Conservation (phyloP, 2,797 vertebrate genomes). For the Gallinago nigripennis region DNA sequence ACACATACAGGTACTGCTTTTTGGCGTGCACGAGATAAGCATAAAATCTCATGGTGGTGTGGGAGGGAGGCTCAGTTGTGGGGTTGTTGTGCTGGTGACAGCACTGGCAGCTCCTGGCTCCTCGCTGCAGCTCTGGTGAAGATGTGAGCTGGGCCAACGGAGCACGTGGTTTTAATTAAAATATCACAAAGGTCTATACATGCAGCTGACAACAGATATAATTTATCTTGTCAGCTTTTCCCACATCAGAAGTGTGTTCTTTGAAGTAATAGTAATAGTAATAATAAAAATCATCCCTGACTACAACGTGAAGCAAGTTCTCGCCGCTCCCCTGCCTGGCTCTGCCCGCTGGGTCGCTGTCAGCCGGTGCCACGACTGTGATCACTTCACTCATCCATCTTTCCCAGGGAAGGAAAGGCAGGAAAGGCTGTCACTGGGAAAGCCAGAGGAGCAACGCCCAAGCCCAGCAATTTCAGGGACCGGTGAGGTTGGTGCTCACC, state of each 20-base stretch:
- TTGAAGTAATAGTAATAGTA: not conserved
- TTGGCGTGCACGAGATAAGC: not conserved
- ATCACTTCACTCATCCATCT: rapidly evolving
- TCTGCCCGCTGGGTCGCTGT: not conserved
- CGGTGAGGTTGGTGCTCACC: not conserved
- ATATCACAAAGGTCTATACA: not conserved
- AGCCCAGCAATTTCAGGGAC: not conserved
- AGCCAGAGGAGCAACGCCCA: not conserved
- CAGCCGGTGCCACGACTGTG: not conserved
- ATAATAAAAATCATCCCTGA: not conserved
- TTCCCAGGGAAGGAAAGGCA: not conserved
- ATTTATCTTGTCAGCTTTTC: conserved; percentile 34
- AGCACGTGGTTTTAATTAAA: conserved; percentile 32
- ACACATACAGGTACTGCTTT: not conserved
- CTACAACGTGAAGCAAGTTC: not conserved
- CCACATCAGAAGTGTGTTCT: conserved; percentile 13
- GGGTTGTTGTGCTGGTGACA: rapidly evolving
- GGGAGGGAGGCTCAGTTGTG: rapidly evolving
- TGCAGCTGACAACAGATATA: not conserved
- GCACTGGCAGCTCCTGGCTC: not conserved
- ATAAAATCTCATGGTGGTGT: not conserved
- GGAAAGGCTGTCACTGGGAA: not conserved
- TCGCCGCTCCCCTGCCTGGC: not conserved
- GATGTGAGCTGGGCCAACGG: not conserved
- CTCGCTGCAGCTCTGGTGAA: not conserved